A percentile compares a stretch with the other conserved stretches of the same genome.
Conservation (phyloP, 1,140 invertebrate species). For the Cyrtorhinus lividipennis region DNA sequence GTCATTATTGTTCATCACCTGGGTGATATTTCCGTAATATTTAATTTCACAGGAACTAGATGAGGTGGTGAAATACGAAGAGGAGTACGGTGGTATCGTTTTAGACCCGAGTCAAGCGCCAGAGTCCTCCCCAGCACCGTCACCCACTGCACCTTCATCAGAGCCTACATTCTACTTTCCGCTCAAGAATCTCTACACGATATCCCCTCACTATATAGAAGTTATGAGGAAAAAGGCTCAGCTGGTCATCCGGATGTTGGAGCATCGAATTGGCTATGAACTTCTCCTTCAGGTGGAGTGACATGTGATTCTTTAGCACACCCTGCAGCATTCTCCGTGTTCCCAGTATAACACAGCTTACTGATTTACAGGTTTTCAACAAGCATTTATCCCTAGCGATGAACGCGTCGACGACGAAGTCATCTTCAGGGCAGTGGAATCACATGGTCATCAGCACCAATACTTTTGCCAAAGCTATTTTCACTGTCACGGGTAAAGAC, state of each 20-base stretch:
- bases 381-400: slow-evolving; percentile 87
- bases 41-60: slow-evolving; percentile 41
- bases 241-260: slow-evolving; percentile 89
- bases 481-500: slow-evolving; percentile 96
- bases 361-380: slow-evolving; percentile 59
- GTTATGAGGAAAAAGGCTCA: slow-evolving; percentile 86
- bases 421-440: slow-evolving; percentile 67
- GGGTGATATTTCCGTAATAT: too few species aligned
- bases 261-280: slow-evolving; percentile 88
- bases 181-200: slow-evolving; percentile 73
- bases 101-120: slow-evolving; percentile 79
- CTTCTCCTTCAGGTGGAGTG: slow-evolving; percentile 68
- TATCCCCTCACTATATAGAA: slow-evolving; percentile 83
- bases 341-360: neutral
- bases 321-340: too few species aligned
- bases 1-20: too few species aligned
- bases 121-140: slow-evolving; percentile 43
- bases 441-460: slow-evolving; percentile 88
- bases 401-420: slow-evolving; percentile 75
- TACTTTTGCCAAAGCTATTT: slow-evolving; percentile 89
- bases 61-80: slow-evolving; percentile 85
- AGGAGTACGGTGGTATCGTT: slow-evolving; percentile 84
- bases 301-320: neutral
- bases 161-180: slow-evolving; percentile 71
- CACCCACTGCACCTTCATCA: slow-evolving; percentile 32